Evolutionary conservation across 2,113 vertebrate genomes (phyloP), one percentile per base, ranked within the genome.

Genomic region (Corydoras sp.): DNA sequence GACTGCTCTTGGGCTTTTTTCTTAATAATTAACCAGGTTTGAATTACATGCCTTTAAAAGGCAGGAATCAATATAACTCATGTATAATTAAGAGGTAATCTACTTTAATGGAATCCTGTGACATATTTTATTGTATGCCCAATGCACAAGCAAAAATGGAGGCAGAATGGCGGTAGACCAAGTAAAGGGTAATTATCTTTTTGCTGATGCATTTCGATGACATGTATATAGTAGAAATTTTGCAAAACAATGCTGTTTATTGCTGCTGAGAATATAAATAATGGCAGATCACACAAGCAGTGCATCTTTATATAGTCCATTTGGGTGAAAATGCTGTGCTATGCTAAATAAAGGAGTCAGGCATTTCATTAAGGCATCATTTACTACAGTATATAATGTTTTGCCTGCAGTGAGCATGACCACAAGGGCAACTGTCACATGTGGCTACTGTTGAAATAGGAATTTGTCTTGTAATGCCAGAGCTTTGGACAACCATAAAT

Each of bases 71-170:
- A 86, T 85, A 71, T 70, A 63, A 43, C 58, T 76, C 62, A 74
- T 76, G 69, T 82, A 75, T 85, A 86, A 87, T 85, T 86, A 81
- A 82, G 69, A 76, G 75, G 83, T 87, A 64, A 84, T 84, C 85
- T 87, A 85, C 73, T 58, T 32, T 72, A 79, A 83, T 81, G 58
- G 73, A 70, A 81, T 84, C 64, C 75, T 75, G 77, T 68, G 32
- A 74, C 60, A 15, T 55, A 30, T 76, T 85, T 81, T 84, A 82
- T 82, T 74, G 75, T 74, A 70, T 14, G 29, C 60, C 58, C 54
- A 32, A 78, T 53, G 32, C 74, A 69, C 68, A 58, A 62, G 55
- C n/a, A 72, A 59, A 65, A 72, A 80, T 71, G 58, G 9, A 59
- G 5, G 32, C 54, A 65, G 55, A 58, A 11, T 3, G 29, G 8